These are phyloP conservation scores for Natator depressus DNA, from an alignment of 2,113 vertebrate genomes.

Conservation along the genomic window DNA sequence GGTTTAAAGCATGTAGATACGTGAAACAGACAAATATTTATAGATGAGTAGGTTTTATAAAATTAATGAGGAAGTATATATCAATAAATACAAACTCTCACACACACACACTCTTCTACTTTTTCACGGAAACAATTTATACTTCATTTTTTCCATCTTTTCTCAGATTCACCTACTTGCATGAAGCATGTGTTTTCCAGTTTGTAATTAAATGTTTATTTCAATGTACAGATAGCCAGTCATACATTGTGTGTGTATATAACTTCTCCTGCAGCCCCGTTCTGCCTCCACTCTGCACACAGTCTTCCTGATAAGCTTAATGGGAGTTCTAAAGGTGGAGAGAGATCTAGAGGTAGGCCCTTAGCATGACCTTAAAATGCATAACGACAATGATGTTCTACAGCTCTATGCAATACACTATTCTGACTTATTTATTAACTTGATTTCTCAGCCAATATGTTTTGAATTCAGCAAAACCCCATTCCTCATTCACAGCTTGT, in stretches of 20 bases:
- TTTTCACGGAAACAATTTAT: background rate
- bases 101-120: background rate
- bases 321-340: rapidly evolving
- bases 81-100: background rate
- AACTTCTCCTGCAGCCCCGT: rapidly evolving
- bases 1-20: slow-evolving; percentile 37
- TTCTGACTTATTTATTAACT: background rate
- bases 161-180: background rate
- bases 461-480: background rate
- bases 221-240: rapidly evolving
- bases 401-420: background rate
- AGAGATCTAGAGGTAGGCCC: rapidly evolving
- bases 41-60: background rate
- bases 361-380: rapidly evolving
- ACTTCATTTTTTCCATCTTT: background rate
- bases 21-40: slow-evolving; percentile 25
- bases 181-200: rapidly evolving
- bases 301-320: rapidly evolving
- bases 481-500: rapidly evolving
- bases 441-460: background rate
- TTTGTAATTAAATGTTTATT: rapidly evolving
- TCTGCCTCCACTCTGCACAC: too few relatives aligned
- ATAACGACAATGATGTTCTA: rapidly evolving
- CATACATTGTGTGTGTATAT: rapidly evolving
- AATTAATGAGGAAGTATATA: background rate